Base-by-base conservation (phyloP, 2,797 vertebrate genomes). In the Dryobates pubescens region DNA sequence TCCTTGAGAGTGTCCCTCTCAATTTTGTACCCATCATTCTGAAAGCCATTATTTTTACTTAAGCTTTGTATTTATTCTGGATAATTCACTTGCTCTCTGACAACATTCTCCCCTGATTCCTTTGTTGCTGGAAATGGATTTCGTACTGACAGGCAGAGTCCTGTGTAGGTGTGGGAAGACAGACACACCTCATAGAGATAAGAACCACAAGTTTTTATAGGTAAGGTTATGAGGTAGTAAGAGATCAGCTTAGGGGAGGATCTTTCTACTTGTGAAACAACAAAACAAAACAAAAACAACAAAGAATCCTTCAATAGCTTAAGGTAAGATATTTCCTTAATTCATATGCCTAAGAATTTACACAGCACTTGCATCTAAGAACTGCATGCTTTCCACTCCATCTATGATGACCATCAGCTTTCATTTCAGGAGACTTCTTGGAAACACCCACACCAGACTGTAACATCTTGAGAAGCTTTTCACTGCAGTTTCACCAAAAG, bases 101-200 rank as follows among this genome's bases (percentile, higher is more conserved):
- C 79, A 82, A 65, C n/a, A 7, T 61, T 94, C 23, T 90, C 59
- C 67, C 53, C 49, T 0, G 5, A 41, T 51, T 95, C 65, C 7
- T 78, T 93, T 90, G 71, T 68, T 92, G 76, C 61, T 86, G 64
- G 43, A 89, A 94, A 86, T 57, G 81, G 59, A 86, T 82, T 93
- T 90, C 78, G 76, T 58, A 86, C 86, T 88, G 88, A 93, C 88
- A 94, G 63, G n/a, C 56, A 85, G 63, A 94, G 74, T 89, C 68
- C 67, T 84, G 41, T 89, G 67, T 84, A 95, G 87, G 90, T 95
- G 90, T 94, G 89, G 71, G 82, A 92, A 95, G 92, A 93, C 41
- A 84, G 77, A 58, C 82, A 93, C 73, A 86, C 80, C 92, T 92
- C 77, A 49, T 88, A 78, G 57, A 86, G 87, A 93, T 92, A 94